Base-by-base conservation (phyloP, 2,888 invertebrate species). In the Lissonota sp. region DNA sequence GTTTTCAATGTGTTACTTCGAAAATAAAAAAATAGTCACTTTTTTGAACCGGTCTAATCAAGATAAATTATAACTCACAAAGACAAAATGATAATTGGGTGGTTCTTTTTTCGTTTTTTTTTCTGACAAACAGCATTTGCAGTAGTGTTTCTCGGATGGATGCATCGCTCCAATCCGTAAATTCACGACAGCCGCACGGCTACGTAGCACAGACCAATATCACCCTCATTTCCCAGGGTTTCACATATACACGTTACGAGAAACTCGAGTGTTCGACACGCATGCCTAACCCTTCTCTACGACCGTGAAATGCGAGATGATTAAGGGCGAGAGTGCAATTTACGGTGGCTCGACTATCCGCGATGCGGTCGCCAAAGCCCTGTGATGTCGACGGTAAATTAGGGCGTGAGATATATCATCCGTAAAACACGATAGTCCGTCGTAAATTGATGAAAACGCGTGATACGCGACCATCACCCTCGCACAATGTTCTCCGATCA, bases 291-390 rank as follows among this genome's bases (percentile, higher is more conserved):
- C 72, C 80, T 80, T 80, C 76, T 80, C 72, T 80, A 80, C 80
- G 76, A 80, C 76, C 80, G 76, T 80, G 80, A 80, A 80, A 80
- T 80, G 71, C 76, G 80, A 71, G 80, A 80, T 80, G 80, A 80
- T 80, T 76, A 80, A 80, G 80, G 80, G 72, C 76, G 72, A 77
- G 80, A 80, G 76, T 80, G 80, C 80, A 80, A 80, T 80, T 80
- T 80, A 80, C 80, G 80, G 72, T 80, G 76, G 72, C 76, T 62
- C 71, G 75, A 76, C 75, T 75, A 75, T 80, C 71, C 67, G 40
- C 78, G 73, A 67, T 76, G 71, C 72, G 72, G 16, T 64, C 40
- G 6, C 53, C 8, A 51, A 14, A 14, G 10, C 10, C 69, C 63
- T 71, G 60, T n/a, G 69, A 69, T 60, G 49, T 62, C 70, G 64